phyloP scores from a whole-genome alignment of 2,797 vertebrate species.

The Paedocypris micromegethes region DNA sequence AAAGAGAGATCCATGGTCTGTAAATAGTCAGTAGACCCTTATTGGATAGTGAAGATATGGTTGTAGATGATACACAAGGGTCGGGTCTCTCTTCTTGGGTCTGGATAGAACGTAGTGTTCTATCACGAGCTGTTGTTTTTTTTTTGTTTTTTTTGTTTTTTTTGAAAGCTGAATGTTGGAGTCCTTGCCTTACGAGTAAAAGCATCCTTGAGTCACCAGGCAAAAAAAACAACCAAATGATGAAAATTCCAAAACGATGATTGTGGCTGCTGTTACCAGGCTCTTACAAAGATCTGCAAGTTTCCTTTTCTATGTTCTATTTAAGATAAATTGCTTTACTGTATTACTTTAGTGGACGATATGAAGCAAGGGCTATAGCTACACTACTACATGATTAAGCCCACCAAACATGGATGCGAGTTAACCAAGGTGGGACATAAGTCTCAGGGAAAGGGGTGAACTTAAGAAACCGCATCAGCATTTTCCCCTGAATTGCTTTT shows the following conservation, averaged over 20 bases:
- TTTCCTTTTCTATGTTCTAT: constrained; percentile 3
- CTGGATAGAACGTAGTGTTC: constrained; percentile 5
- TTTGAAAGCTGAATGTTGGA: background rate
- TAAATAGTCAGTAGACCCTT: constrained; percentile 59
- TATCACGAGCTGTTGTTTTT: too few species aligned
- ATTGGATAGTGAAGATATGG: constrained; percentile 37
- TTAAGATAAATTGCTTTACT: background rate
- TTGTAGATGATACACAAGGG: constrained; percentile 8
- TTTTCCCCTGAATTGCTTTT: constrained; percentile 42
- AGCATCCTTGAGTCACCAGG: constrained; percentile 1
- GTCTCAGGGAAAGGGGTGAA: constrained; percentile 2
- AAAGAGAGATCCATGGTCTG: constrained; percentile 56
- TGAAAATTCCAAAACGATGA: constrained; percentile 2
- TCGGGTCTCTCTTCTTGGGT: constrained; percentile 20
- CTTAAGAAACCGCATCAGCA: constrained; percentile 26
- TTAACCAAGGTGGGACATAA: constrained; percentile 18
- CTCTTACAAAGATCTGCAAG: background rate
- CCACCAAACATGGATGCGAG: constrained; percentile 7
- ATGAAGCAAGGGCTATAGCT: background rate
- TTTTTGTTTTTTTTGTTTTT: background rate
- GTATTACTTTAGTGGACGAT: background rate
- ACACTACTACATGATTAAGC: background rate
- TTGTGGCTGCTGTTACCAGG: background rate
- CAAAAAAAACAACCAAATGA: constrained; percentile 12
- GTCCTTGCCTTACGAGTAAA: constrained; percentile 3